phyloP scores from a whole-genome alignment of 2,113 vertebrate species.

The Pelusios castaneus region DNA sequence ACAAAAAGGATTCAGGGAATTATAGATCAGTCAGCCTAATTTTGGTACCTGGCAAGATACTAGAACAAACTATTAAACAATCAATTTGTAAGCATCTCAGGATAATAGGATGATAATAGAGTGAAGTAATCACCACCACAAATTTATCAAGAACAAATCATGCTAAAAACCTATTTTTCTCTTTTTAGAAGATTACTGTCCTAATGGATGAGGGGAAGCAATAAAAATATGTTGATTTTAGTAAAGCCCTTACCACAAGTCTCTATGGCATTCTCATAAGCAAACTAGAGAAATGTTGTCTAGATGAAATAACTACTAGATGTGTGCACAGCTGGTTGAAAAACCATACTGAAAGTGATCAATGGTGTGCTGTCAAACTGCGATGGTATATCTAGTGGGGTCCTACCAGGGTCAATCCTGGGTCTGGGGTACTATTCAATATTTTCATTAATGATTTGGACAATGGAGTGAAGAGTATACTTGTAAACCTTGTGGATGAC shows the following conservation, averaged over 20 bases:
- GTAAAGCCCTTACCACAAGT: neutral
- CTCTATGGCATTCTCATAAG: neutral
- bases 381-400: too few species aligned
- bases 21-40: neutral
- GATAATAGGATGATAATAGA: neutral
- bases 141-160: neutral
- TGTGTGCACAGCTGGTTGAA: neutral
- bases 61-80: neutral
- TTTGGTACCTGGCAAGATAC: neutral
- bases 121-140: neutral
- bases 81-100: neutral
- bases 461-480: too few species aligned
- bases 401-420: too few species aligned
- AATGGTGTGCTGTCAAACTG: neutral
- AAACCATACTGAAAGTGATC: neutral
- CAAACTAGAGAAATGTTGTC: neutral
- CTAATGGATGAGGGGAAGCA: neutral
- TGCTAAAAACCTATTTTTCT: neutral
- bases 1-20: too few species aligned
- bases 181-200: neutral
- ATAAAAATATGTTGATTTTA: neutral
- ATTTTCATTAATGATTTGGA: too few species aligned
- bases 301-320: neutral
- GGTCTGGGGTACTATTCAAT: too few species aligned
- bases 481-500: neutral